Percentiles rank a stretch among this genome's conserved stretches.
Conservation (phyloP, 2,797 vertebrate species). For the Apogon talboti region DNA sequence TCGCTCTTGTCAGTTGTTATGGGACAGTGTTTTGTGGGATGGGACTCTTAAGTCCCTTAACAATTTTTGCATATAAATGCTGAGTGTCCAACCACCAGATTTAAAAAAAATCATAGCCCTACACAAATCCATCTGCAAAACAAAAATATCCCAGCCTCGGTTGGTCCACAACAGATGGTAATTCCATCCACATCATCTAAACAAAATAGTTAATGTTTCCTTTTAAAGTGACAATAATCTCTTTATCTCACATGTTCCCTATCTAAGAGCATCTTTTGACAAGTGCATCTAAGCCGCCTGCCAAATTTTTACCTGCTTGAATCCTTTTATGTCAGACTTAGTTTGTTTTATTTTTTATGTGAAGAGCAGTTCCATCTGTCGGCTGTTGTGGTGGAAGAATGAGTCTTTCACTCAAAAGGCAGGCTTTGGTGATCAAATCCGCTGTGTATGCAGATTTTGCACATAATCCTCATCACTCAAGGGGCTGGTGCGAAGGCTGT, state of each 20-base stretch:
- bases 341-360: neutral
- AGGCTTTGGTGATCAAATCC: conserved; percentile 1
- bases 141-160: conserved; percentile 17
- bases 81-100: neutral
- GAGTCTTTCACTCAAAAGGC: neutral
- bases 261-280: conserved; percentile 13
- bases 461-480: conserved; percentile 1
- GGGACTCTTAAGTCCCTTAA: conserved; percentile 17
- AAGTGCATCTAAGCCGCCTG: conserved; percentile 10
- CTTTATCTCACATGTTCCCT: neutral
- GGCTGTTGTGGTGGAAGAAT: neutral
- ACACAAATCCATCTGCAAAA: neutral
- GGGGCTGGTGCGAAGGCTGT: neutral
- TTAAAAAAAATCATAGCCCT: neutral
- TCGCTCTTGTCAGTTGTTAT: conserved; percentile 1
- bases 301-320: conserved; percentile 14
- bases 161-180: conserved; percentile 4
- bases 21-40: conserved; percentile 7
- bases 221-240: neutral
- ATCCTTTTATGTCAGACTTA: neutral
- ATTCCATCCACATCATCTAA: neutral
- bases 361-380: conserved; percentile 1
- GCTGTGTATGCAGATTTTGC: conserved; percentile 1
- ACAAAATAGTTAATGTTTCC: neutral
- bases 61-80: conserved; percentile 13